phyloP scores from a whole-genome alignment of 2,797 vertebrate species.

The Tokudaia muenninki region DNA sequence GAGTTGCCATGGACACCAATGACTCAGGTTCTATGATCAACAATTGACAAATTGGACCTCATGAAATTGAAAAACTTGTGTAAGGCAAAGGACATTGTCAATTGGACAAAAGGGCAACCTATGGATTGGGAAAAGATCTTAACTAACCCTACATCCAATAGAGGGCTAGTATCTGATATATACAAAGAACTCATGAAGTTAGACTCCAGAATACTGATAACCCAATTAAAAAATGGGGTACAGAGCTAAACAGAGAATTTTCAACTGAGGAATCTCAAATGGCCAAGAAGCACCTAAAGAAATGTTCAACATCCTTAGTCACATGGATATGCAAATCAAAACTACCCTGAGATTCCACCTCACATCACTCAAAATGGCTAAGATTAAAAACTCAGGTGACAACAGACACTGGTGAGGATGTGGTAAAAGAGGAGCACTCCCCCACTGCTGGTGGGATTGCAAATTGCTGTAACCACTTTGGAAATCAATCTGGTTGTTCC shows the following conservation, averaged over 20 bases:
- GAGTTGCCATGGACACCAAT: too few species aligned
- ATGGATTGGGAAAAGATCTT: neutral
- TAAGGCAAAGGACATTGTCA: too few species aligned
- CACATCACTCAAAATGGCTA: neutral
- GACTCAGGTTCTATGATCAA: too few species aligned
- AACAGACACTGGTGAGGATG: neutral
- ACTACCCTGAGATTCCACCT: neutral
- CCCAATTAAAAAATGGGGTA: neutral
- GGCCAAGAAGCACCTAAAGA: neutral
- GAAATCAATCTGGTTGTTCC: neutral
- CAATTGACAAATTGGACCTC: too few species aligned
- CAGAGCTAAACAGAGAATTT: neutral
- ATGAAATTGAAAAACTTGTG: too few species aligned
- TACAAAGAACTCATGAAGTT: too few species aligned
- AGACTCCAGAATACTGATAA: neutral
- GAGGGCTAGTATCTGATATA: too few species aligned
- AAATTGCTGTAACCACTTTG: neutral
- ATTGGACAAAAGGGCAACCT: neutral
- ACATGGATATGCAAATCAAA: neutral
- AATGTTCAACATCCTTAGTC: neutral
- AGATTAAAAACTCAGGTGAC: neutral
- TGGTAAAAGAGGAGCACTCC: neutral
- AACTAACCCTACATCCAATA: neutral
- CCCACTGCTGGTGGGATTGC: neutral
- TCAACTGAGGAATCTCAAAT: too few species aligned